These are phyloP conservation scores for Fragum whitleyi DNA, from an alignment of 2,888 invertebrate genomes.

Conservation along the genomic window DNA sequence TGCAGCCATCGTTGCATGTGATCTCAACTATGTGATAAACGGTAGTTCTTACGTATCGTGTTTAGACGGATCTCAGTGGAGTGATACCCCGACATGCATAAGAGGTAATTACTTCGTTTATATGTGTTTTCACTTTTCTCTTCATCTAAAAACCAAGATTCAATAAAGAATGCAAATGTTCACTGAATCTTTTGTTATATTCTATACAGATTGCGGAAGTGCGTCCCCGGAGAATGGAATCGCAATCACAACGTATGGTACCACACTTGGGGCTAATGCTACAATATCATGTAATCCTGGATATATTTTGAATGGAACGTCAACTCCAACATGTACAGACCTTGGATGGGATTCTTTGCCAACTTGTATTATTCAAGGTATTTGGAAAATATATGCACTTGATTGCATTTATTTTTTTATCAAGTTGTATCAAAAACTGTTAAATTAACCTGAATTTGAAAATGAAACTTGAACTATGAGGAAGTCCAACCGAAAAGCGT, in stretches of 20 bases:
- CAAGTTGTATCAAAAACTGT: no score
- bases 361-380: conserved; percentile 23
- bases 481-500: no score
- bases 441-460: no score
- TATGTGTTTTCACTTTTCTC: no score
- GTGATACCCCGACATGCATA: not conserved
- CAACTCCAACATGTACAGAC: conserved; percentile 3
- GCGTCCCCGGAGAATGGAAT: conserved; percentile 32
- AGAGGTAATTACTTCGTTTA: conserved; percentile 4
- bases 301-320: conserved; percentile 15
- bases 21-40: conserved; percentile 8
- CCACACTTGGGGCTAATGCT: conserved; percentile 28
- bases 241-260: not conserved
- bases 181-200: not conserved
- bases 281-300: conserved; percentile 27
- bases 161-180: no score
- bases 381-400: no score
- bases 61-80: conserved; percentile 20
- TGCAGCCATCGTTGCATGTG: conserved; percentile 16
- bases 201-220: conserved; percentile 31
- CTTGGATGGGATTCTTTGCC: conserved; percentile 15
- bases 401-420: no score
- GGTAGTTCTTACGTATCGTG: conserved; percentile 22
- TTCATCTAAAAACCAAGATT: no score
- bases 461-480: no score